Evolutionary conservation across 2,888 invertebrate genomes (phyloP), one percentile per base, ranked within the genome.

Genomic region (Itoplectis maculator): DNA sequence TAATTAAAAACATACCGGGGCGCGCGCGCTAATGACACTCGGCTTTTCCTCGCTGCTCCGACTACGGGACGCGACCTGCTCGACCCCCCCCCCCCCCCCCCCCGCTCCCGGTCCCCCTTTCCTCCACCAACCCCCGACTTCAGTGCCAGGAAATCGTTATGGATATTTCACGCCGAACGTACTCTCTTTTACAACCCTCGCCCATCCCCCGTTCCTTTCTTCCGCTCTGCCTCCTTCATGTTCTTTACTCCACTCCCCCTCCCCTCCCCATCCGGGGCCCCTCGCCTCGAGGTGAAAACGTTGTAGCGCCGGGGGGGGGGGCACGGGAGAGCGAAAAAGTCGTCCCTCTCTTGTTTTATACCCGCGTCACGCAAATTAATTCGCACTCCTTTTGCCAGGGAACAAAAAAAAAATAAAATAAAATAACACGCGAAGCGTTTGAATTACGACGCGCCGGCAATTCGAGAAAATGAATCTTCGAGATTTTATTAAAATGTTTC

Each of bases 1-100:
- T 89, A 89, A 89, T 89, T 89, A 88, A 89, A 89, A 89, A 88
- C 88, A 89, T 87, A 86, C 80, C 86, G 84, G 29, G 85, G 79
- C 78, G 51, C 69, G 56, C 84, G 79, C 81, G 79, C 87, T 87
- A 86, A 87, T 85, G 84, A 87, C 85, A 86, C 84, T 85, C 59
- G 78, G 76, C 79, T 81, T 81, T 81, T 76, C 75, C 79, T 66
- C 70, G 49, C 49, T 47, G 51, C 73, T 42, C 56, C 8, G 65
- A 40, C 56, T 56, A 54, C 79, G 59, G 35, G 51, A 61, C 72
- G 23, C 69, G 73, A 70, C 51, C 66, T 29, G 20, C 20, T n/a
- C 45, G 9, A 9, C 37, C 42, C 51, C 15, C 35, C 29, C 29
- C 29, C 29, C 29, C 29, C 2, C 5, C 29, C 29, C 29, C 3